These are phyloP conservation scores for Plagodis pulveraria DNA, from an alignment of 2,888 invertebrate species.

Conservation along the genomic window DNA sequence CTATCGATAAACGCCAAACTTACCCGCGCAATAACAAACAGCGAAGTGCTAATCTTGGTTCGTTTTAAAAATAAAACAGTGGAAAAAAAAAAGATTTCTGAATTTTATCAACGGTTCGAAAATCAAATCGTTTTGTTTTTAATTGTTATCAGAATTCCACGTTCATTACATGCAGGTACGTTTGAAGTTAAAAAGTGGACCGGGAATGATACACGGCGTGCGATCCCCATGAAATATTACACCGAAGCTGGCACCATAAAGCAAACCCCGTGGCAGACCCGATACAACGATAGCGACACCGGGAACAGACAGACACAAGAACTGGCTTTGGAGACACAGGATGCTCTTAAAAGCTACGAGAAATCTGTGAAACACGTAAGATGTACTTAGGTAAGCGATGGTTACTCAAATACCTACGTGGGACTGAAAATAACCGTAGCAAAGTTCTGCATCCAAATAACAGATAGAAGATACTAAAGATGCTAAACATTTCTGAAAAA, in stretches of 20 bases:
- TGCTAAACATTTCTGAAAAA: no score
- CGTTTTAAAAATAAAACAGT: constrained; percentile 10
- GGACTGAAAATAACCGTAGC: no score
- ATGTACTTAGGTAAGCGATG: no score
- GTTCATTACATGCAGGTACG: constrained; percentile 73
- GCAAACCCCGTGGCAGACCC: constrained; percentile 81
- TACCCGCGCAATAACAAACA: background rate
- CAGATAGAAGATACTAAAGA: no score
- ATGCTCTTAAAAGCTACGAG: constrained; percentile 44
- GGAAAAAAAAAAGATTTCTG: constrained; percentile 29
- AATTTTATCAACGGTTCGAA: constrained; percentile 34
- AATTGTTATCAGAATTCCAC: constrained; percentile 73
- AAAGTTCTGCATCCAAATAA: no score
- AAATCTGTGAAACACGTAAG: background rate
- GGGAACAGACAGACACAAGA: constrained; percentile 78
- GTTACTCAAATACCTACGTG: no score
- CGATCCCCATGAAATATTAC: constrained; percentile 84
- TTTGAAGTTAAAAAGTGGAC: constrained; percentile 79
- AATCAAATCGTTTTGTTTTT: constrained; percentile 39
- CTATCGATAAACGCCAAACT: background rate
- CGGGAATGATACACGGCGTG: constrained; percentile 82
- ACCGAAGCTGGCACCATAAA: constrained; percentile 83
- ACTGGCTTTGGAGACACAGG: constrained; percentile 71
- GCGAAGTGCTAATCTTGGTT: background rate
- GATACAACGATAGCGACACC: constrained; percentile 85